Evolutionary conservation across 2,888 invertebrate species (phyloP), one percentile per base, ranked within the genome.

Genomic region (Cerastis rubricosa): DNA sequence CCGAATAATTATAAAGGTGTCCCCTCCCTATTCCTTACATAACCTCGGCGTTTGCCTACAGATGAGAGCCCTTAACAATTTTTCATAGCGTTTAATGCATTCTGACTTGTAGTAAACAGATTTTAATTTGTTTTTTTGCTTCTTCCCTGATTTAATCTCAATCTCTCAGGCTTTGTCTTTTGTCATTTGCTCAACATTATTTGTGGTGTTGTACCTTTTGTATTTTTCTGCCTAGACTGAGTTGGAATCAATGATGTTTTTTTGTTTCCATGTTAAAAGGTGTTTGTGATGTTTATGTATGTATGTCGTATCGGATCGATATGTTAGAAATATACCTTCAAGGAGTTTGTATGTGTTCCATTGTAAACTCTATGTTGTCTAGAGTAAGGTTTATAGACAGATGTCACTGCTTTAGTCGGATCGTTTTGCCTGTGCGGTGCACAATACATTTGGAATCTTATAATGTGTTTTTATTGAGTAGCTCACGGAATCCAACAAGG

Each of bases 51-150:
- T 65, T 76, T 76, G 54, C 76, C 8, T 79, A 59, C 67, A 71
- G 72, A 75, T 61, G 81, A 79, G 84, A 84, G 74, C 65, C 63
- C 75, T 81, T 83, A 66, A 84, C 61, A 76, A 79, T 76, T 45
- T 76, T 45, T 66, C 57, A 12, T 45, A 40, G 74, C 49, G 35
- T 73, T 85, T 84, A 84, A 85, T 79, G 67, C 67, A 79, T 82
- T 79, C 74, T 76, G 79, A 71, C 67, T 82, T 70, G 70, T 72
- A 59, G 66, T 70, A 83, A 84, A 78, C 71, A 84, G 75, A 84
- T 76, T 84, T 81, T 74, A 84, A 84, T 84, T 81, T 84, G 75
- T 81, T 84, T 84, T n/a, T 84, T 78, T 76, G 45, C 61, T 66
- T 6, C 17, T 19, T 67, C 66, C 29, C 40, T 73, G 74, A 45